phyloP scores from a whole-genome alignment of 2,888 invertebrate genomes.

The Stegophylla sp. region DNA sequence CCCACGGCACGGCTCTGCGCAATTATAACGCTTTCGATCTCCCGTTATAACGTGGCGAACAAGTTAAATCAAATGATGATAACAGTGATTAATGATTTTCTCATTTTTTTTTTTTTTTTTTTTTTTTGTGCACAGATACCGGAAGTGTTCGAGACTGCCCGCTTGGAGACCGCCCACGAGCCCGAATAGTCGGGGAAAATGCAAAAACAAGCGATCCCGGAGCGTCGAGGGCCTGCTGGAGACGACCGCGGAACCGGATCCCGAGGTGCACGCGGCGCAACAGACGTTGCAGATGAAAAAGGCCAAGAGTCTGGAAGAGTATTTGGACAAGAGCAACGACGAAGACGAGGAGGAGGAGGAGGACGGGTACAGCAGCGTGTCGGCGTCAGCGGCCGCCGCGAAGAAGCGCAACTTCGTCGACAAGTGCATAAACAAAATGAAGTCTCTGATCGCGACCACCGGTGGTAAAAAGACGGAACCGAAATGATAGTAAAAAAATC shows the following conservation, averaged over 20 bases:
- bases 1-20: too few species aligned
- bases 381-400: constrained; percentile 62
- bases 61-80: too few species aligned
- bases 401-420: constrained; percentile 82
- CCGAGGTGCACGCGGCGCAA: background rate
- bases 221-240: constrained; percentile 68
- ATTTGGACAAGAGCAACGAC: constrained; percentile 60
- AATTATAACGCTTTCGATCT: too few species aligned
- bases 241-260: constrained; percentile 10
- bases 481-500: background rate
- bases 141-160: constrained; percentile 63
- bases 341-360: constrained; percentile 44
- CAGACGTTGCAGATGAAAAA: constrained; percentile 57
- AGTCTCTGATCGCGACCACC: constrained; percentile 71
- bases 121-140: constrained; percentile 1
- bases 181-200: constrained; percentile 59
- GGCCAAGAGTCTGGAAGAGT: constrained; percentile 60
- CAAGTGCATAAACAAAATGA: constrained; percentile 82
- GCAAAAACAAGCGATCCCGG: constrained; percentile 70
- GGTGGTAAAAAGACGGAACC: constrained; percentile 11
- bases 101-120: too few species aligned
- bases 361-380: constrained; percentile 22
- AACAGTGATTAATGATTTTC: too few species aligned
- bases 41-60: too few species aligned
- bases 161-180: constrained; percentile 66